Conservation (phyloP, 2,888 invertebrate species). For the Xestia ashworthii region DNA sequence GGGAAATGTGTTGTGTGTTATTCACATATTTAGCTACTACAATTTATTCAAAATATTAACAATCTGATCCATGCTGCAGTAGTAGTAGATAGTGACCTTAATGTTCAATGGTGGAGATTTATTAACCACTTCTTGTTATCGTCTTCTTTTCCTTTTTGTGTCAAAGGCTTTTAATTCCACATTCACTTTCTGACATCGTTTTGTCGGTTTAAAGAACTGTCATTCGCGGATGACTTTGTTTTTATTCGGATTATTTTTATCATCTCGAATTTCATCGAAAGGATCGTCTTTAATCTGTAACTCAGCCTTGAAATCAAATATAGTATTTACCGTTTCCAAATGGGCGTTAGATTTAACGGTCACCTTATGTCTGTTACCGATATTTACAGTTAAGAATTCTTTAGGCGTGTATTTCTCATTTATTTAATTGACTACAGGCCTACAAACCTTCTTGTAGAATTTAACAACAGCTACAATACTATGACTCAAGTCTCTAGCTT, state of each 20-base stretch:
- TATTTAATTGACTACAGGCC: slow-evolving; percentile 19
- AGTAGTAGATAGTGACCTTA: slow-evolving; percentile 26
- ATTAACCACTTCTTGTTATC: slow-evolving; percentile 31
- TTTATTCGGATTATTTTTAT: slow-evolving; percentile 1
- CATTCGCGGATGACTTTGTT: background rate
- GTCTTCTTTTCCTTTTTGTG: slow-evolving; percentile 32
- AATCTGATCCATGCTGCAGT: slow-evolving; percentile 16
- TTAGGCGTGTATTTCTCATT: slow-evolving; percentile 14
- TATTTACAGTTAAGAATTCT: slow-evolving; percentile 36
- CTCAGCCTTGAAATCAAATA: background rate
- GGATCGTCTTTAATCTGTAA: background rate
- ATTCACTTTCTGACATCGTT: slow-evolving; percentile 44
- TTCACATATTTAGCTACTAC: slow-evolving; percentile 8
- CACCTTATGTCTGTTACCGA: background rate
- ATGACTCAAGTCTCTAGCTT: background rate
- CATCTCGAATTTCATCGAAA: slow-evolving; percentile 4
- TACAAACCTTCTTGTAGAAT: background rate
- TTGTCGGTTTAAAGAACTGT: slow-evolving; percentile 28
- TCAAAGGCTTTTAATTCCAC: slow-evolving; percentile 42
- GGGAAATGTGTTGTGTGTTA: slow-evolving; percentile 40
- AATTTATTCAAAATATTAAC: slow-evolving; percentile 44
- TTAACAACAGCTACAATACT: background rate
- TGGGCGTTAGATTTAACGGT: slow-evolving; percentile 20
- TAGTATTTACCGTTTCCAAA: slow-evolving; percentile 30
- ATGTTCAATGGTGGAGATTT: slow-evolving; percentile 34